phyloP scores from a whole-genome alignment of 2,888 invertebrate genomes.

The Aquatica leii region DNA sequence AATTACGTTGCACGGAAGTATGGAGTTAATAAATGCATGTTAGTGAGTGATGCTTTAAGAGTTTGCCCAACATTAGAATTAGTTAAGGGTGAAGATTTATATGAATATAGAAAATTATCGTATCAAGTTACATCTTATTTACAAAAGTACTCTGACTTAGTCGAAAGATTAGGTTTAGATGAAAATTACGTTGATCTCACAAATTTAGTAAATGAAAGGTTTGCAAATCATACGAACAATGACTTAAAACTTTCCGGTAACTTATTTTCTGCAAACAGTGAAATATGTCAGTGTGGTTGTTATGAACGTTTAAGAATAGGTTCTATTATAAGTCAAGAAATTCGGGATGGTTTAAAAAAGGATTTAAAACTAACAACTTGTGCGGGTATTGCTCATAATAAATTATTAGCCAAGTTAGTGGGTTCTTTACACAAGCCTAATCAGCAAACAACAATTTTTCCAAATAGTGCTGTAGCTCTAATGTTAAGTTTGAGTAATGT shows the following conservation, averaged over 20 bases:
- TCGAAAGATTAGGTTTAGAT: conserved; percentile 85
- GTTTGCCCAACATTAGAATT: conserved; percentile 78
- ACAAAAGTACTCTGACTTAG: conserved; percentile 74
- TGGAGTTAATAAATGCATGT: conserved; percentile 82
- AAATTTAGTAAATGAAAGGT: conserved; percentile 67
- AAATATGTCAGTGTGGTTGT: conserved; percentile 79
- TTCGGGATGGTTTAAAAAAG: conserved; percentile 72
- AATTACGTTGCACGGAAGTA: conserved; percentile 81
- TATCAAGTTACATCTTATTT: conserved; percentile 77
- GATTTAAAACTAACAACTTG: conserved; percentile 80
- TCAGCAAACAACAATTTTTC: conserved; percentile 81
- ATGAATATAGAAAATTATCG: conserved; percentile 81
- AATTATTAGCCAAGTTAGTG: conserved; percentile 81
- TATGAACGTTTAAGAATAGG: conserved; percentile 73
- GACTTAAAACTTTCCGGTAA: conserved; percentile 64
- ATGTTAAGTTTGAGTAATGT: conserved; percentile 71
- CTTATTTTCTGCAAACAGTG: conserved; percentile 65
- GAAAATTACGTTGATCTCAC: conserved; percentile 87
- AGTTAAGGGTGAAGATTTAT: conserved; percentile 84
- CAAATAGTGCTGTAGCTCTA: conserved; percentile 71
- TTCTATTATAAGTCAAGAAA: conserved; percentile 78
- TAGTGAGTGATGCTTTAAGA: conserved; percentile 75
- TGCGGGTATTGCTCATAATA: conserved; percentile 86
- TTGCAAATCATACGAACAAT: conserved; percentile 45
- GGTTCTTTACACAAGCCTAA: conserved; percentile 80